A percentile compares a stretch with the other conserved stretches of the same genome.
Evolutionary conservation across 1,140 invertebrate genomes (phyloP).

Genomic region (Hylyphantes graminicola): DNA sequence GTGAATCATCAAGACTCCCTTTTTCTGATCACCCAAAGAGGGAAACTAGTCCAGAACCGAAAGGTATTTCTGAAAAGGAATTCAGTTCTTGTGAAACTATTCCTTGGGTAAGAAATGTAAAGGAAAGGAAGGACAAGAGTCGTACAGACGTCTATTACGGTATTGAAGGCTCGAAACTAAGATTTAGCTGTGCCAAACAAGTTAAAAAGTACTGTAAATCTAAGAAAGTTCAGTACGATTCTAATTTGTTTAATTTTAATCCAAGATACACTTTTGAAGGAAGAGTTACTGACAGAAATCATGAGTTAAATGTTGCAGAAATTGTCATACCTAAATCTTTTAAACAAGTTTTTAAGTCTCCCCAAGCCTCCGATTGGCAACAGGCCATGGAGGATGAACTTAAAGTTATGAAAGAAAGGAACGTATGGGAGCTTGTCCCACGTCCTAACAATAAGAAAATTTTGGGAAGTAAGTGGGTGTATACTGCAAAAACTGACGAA

Average conservation of each 20-base stretch:
- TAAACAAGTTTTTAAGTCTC: not conserved
- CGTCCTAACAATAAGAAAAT: too few relatives aligned
- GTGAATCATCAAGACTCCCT: not conserved
- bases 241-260: constrained; percentile 17
- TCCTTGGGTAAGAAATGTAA: not conserved
- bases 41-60: not conserved
- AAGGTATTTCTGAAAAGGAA: not conserved
- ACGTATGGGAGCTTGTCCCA: too few relatives aligned
- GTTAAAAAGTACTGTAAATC: not conserved
- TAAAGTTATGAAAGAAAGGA: too few relatives aligned
- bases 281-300: not conserved
- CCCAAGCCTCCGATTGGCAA: too few relatives aligned
- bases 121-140: too few relatives aligned
- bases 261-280: not conserved
- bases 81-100: not conserved
- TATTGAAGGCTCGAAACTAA: not conserved
- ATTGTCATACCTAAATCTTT: not conserved
- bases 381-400: too few relatives aligned
- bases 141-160: not conserved
- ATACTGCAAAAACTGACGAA: too few relatives aligned
- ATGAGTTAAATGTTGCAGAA: not conserved
- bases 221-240: not conserved
- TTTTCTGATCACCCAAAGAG: not conserved
- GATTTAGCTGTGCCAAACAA: not conserved
- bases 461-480: too few relatives aligned